Evolutionary conservation across 2,888 invertebrate genomes (phyloP), one percentile per base, ranked within the genome.

Genomic region (Smittia sp.): DNA sequence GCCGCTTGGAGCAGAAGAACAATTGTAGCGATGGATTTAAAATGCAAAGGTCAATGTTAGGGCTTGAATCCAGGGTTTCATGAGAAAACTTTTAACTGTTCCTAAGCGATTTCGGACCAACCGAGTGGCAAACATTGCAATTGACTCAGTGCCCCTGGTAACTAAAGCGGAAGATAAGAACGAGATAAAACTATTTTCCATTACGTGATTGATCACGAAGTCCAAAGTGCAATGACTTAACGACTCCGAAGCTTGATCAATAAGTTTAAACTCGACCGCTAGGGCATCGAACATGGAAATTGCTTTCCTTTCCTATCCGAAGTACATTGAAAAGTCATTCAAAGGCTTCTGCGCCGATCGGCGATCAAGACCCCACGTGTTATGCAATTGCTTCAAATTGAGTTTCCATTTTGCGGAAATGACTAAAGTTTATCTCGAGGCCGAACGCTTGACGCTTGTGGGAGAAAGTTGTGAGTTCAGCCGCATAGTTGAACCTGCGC

Each of bases 21-120:
- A 58, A 58, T 58, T 58, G 58, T 58, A 58, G 11, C 58, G 58
- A 58, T 58, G 22, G 58, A 58, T 58, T 58, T 58, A 20, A 22
- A 58, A 22, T 20, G 18, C 15, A 58, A 58, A 58, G 58, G 58
- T 58, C 58, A 58, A 58, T 58, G 58, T 13, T 58, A 13, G 58
- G 58, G 18, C 22, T 58, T 20, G 58, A 18, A 18, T n/a, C n/a
- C n/a, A n/a, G n/a, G n/a, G n/a, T n/a, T n/a, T n/a, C n/a, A n/a
- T n/a, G n/a, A n/a, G n/a, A n/a, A n/a, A n/a, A n/a, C n/a, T n/a
- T n/a, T n/a, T n/a, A n/a, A n/a, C n/a, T n/a, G n/a, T n/a, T n/a
- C n/a, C n/a, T n/a, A n/a, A n/a, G n/a, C n/a, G n/a, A n/a, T n/a
- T n/a, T n/a, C n/a, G n/a, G n/a, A n/a, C n/a, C n/a, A n/a, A n/a